phyloP scores from a whole-genome alignment of 2,113 vertebrate species.

The Engystomops pustulosus region DNA sequence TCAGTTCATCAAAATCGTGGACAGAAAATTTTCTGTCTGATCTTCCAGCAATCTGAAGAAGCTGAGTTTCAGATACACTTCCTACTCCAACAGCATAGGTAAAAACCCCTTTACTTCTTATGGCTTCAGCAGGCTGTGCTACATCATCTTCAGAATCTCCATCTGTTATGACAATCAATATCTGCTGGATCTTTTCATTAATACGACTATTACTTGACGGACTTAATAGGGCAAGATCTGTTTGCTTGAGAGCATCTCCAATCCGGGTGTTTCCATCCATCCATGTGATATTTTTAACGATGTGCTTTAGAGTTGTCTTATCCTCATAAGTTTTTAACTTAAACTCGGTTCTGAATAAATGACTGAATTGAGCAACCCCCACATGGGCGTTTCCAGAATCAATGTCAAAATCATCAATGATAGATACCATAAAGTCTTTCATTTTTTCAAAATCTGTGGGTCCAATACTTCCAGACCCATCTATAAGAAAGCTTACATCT shows the following conservation, averaged over 20 bases:
- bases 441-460: conserved; percentile 64
- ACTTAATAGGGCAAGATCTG: conserved; percentile 61
- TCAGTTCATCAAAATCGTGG: conserved; percentile 63
- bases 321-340: not conserved
- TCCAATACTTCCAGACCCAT: conserved; percentile 69
- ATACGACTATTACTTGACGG: conserved; percentile 64
- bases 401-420: conserved; percentile 65
- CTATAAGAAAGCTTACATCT: conserved; percentile 72
- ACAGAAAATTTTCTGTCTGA: conserved; percentile 62
- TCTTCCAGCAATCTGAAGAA: conserved; percentile 66
- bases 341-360: conserved; percentile 61
- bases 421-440: conserved; percentile 64
- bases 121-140: conserved; percentile 59
- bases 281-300: conserved; percentile 64
- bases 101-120: conserved; percentile 64
- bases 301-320: conserved; percentile 47
- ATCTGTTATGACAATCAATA: conserved; percentile 69
- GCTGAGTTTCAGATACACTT: conserved; percentile 62
- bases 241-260: conserved; percentile 59
- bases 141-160: conserved; percentile 66
- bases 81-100: conserved; percentile 69
- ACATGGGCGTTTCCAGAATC: conserved; percentile 62
- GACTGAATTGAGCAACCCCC: conserved; percentile 67
- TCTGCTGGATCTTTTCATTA: conserved; percentile 62
- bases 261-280: conserved; percentile 64